A percentile compares a stretch with the other conserved stretches of the same genome.
These are phyloP conservation scores for Lycodopsis pacificus DNA, from an alignment of 2,797 vertebrate genomes.

Conservation along the genomic window DNA sequence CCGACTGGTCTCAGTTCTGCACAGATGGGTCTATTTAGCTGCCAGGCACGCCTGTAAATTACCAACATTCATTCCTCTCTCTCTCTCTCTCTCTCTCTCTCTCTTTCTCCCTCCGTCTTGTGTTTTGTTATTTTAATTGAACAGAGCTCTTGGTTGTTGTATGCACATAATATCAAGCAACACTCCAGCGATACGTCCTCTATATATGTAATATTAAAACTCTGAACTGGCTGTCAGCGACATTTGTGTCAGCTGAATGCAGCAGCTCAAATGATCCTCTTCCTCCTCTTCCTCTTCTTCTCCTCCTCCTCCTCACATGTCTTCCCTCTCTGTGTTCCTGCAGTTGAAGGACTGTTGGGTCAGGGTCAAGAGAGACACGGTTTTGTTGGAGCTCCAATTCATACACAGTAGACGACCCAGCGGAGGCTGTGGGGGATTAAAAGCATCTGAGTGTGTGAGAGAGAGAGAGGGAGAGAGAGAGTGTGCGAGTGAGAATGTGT, in stretches of 20 bases:
- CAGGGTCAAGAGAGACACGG: slow-evolving; percentile 48
- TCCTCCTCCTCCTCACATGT: not conserved
- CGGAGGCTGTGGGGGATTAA: slow-evolving; percentile 54
- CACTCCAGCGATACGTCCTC: slow-evolving; percentile 27
- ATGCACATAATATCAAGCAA: slow-evolving; percentile 11
- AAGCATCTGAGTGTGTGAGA: slow-evolving; percentile 56
- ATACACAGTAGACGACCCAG: slow-evolving; percentile 49
- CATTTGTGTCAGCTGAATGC: slow-evolving; percentile 32
- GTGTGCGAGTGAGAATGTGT: slow-evolving; percentile 36
- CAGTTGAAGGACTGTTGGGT: slow-evolving; percentile 45
- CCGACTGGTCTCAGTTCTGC: slow-evolving; percentile 77
- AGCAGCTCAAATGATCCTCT: slow-evolving; percentile 39
- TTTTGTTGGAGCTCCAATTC: slow-evolving; percentile 53
- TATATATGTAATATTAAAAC: slow-evolving; percentile 31
- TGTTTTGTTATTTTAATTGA: slow-evolving; percentile 68
- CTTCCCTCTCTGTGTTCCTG: slow-evolving; percentile 10
- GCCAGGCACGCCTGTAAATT: slow-evolving; percentile 80
- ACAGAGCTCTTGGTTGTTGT: slow-evolving; percentile 29
- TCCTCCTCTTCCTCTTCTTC: not conserved
- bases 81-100: slow-evolving; percentile 8
- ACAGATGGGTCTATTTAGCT: slow-evolving; percentile 85
- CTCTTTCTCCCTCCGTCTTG: slow-evolving; percentile 35
- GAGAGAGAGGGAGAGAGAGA: slow-evolving; percentile 33
- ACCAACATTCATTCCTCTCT: slow-evolving; percentile 71
- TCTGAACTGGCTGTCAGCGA: slow-evolving; percentile 49